These are phyloP conservation scores for Gulo gulo DNA, from an alignment of 2,113 vertebrate genomes.

Conservation along the genomic window DNA sequence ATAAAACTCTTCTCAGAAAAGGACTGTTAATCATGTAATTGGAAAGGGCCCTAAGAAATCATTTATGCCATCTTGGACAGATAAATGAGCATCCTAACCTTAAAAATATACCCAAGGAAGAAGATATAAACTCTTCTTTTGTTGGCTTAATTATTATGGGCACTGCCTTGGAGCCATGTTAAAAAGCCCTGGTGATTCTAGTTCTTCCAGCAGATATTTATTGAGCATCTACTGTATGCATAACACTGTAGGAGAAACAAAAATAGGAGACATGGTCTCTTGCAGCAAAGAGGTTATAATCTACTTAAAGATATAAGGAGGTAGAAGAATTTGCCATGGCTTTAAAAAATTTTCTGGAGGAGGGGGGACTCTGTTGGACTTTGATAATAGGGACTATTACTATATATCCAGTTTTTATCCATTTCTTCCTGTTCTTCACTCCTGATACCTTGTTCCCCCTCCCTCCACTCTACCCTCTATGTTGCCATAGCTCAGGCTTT, in stretches of 20 bases:
- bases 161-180: background rate
- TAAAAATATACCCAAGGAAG: constrained; percentile 54
- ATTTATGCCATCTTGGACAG: constrained; percentile 55
- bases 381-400: background rate
- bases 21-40: constrained; percentile 66
- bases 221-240: constrained; percentile 28
- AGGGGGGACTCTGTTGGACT: background rate
- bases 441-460: background rate
- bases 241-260: background rate
- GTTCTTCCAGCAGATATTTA: constrained; percentile 27
- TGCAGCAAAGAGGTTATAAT: background rate
- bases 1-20: constrained; percentile 65
- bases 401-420: background rate
- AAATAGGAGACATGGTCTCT: background rate
- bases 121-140: constrained; percentile 47
- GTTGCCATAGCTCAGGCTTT: background rate
- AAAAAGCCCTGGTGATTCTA: background rate
- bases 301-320: background rate
- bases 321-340: background rate
- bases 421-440: background rate
- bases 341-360: background rate
- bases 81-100: constrained; percentile 66
- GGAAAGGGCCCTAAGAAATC: constrained; percentile 47
- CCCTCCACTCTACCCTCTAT: background rate
- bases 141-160: constrained; percentile 30